Base-by-base conservation (phyloP, 2,113 vertebrate genomes). In the Tapirus terrestris region DNA sequence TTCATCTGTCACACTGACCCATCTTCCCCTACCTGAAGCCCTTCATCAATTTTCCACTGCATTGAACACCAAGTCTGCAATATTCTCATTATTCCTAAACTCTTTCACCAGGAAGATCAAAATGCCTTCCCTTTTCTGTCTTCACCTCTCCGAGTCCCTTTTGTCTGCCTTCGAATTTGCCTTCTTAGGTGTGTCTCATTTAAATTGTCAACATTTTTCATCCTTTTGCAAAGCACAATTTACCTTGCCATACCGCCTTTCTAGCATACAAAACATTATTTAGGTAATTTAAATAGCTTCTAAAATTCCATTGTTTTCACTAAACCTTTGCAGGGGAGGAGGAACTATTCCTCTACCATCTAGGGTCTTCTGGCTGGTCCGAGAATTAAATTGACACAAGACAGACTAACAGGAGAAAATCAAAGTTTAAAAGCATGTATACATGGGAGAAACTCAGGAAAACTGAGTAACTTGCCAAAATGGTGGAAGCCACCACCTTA, bases 1-100 rank as follows among this genome's bases (percentile, higher is more conserved):
- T 89, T 94, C 83, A 73, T 97, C 97, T 97, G 75, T 96, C 84
- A 75, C 81, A 60, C 82, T 96, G 81, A 96, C 93, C 60, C 39
- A 45, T 95, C 84, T 81, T 92, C 70, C n/a, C n/a, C 21, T 92
- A 84, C 70, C 58, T 10, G 39, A 95, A 89, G 3, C 53, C 60
- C 86, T 96, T 87, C 58, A 81, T 95, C 89, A 90, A 87, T 96
- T 98, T 97, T 89, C 95, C 58, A 68, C 96, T 92, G 89, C 58
- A 25, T 51, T 73, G 92, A 95, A 65, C 75, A 95, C 33, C 45
- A 76, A 33, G 29, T 96, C 82, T 79, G 73, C 70, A 88, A 77
- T 92, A 81, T 63, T 93, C 51, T 95, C 60, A 60, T 94, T 92
- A 94, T 81, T 96, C 61, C 48, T 72, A 70, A 75, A 92, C n/a